Base-by-base conservation (phyloP, 37 sponge, comb jelly and placozoan species). In the Halisarca cf. caerulea region DNA sequence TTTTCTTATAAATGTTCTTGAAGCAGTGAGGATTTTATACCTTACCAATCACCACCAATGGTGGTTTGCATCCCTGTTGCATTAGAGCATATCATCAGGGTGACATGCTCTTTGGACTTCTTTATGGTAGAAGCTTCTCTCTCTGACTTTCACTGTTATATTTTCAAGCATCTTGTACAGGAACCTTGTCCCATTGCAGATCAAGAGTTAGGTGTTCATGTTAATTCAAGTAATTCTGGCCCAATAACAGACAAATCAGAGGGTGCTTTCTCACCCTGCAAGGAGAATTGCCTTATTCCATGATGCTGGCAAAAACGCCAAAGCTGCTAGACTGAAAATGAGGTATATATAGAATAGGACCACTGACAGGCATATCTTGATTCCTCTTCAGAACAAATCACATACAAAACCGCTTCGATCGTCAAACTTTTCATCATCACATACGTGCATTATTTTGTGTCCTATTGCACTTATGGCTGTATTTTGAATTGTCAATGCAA, bases 101-200 rank as follows among this genome's bases (percentile, higher is more conserved):
- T 71, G 5, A 71, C 72, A 71, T 39, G 40, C 7, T 71, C 72
- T 37, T 71, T 71, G 7, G 23, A 30, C 7, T 71, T 14, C 30
- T 71, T 71, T 30, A 71, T 71, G 72, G 32, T 30, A 30, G 72
- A 71, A 71, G 72, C 72, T 71, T 71, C 38, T 66, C 30, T 89
- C 32, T 86, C 86, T 33, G 68, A 62, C 3, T 43, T 54, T 80
- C 11, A 86, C 38, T 1, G 86, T 62, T 41, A 79, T 86, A 21
- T 30, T 41, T 68, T 84, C 85, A 2, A 88, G 58, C 41, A 84
- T 42, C n/a, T 57, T 79, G 62, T 89, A 89, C 40, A 68, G 83
- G 2, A 89, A 38, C 6, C 84, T 85, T n/a, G 89, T 80, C 55
- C 80, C 89, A 89, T 84, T 84, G 68, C 84, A 83, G 75, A 17